phyloP scores from a whole-genome alignment of 2,888 invertebrate species.

The Digitonthophagus gazella region DNA sequence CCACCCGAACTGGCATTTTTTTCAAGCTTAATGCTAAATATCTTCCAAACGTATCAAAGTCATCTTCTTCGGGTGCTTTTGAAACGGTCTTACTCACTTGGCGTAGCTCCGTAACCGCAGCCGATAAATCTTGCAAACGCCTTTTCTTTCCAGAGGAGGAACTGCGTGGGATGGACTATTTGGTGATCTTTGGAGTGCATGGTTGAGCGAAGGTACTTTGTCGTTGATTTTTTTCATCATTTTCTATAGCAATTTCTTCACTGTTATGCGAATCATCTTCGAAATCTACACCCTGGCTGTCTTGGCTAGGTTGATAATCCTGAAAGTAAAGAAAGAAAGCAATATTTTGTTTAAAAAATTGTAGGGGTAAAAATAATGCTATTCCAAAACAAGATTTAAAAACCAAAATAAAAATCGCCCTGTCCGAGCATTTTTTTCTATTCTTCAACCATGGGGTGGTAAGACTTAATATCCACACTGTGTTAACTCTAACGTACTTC shows the following conservation, averaged over 20 bases:
- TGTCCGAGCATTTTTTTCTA: too few species aligned
- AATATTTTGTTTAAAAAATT: too few species aligned
- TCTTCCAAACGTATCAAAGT: conserved; percentile 37
- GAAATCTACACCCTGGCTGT: neutral
- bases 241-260: neutral
- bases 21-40: conserved; percentile 35
- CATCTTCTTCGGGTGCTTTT: conserved; percentile 37
- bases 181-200: neutral
- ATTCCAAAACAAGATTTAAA: too few species aligned
- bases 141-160: too few species aligned
- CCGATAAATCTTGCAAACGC: too few species aligned
- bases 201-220: neutral
- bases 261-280: neutral
- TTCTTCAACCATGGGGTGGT: too few species aligned
- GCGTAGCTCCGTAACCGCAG: too few species aligned
- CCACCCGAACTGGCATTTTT: conserved; percentile 20
- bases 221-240: neutral
- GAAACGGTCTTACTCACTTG: conserved; percentile 26
- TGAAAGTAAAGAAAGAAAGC: neutral
- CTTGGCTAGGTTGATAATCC: neutral
- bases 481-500: too few species aligned
- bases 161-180: too few species aligned
- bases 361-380: too few species aligned
- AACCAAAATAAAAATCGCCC: too few species aligned
- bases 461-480: too few species aligned